These are phyloP conservation scores for Dasyprocta punctata DNA, from an alignment of 2,113 vertebrate genomes.

Conservation along the genomic window DNA sequence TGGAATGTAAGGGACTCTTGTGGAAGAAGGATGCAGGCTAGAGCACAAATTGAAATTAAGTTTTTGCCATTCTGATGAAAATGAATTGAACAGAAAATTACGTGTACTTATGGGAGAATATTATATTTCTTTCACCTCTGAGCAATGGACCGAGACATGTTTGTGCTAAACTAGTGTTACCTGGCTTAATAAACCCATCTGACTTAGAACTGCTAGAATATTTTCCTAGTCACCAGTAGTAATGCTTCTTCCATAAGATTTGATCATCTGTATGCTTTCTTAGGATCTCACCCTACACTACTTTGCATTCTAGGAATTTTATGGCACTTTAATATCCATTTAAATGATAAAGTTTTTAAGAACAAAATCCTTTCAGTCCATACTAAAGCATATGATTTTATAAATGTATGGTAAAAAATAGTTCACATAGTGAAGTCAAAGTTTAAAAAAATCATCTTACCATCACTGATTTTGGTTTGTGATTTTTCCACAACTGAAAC, in stretches of 20 bases:
- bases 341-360: background rate
- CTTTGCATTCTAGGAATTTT: background rate
- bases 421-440: background rate
- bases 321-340: background rate
- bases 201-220: background rate
- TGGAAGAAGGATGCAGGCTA: background rate
- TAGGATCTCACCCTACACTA: background rate
- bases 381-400: background rate
- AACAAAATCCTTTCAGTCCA: background rate
- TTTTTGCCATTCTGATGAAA: background rate
- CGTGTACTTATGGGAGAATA: background rate
- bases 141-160: background rate
- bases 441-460: slow-evolving; percentile 71
- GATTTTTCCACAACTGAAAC: slow-evolving; percentile 76
- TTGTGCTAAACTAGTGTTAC: background rate
- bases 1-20: background rate
- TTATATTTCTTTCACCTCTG: background rate
- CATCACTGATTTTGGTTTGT: slow-evolving; percentile 79
- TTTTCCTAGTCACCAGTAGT: background rate
- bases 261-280: background rate
- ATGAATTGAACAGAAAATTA: background rate
- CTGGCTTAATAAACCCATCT: background rate
- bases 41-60: background rate
- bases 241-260: background rate
- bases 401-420: background rate